A percentile compares a stretch with the other conserved stretches of the same genome.
These are phyloP conservation scores for Neodon shergylaensis DNA, from an alignment of 2,113 vertebrate genomes.

Conservation along the genomic window DNA sequence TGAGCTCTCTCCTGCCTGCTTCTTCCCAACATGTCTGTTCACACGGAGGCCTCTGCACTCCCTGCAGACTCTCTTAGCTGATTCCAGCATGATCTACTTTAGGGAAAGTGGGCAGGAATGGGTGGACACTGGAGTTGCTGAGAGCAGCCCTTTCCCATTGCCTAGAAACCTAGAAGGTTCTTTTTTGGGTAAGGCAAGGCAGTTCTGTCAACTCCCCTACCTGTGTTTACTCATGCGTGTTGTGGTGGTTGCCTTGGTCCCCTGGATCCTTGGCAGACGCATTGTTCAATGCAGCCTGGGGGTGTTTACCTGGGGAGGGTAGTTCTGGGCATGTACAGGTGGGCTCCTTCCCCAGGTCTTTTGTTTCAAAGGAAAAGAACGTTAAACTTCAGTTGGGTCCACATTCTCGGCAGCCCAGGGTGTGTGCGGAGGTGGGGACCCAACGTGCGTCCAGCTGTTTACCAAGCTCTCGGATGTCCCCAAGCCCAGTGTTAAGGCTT, in stretches of 20 bases:
- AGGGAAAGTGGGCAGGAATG: not conserved
- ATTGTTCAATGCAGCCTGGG: not conserved
- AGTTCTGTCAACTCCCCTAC: not conserved
- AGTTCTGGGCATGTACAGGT: fast-evolving
- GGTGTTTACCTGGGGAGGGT: not conserved
- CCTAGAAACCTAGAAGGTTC: conserved; percentile 15
- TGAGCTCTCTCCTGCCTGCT: not conserved
- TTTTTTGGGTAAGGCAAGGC: not conserved
- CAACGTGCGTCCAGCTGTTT: not conserved
- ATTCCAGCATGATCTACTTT: not conserved
- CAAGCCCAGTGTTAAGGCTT: not conserved
- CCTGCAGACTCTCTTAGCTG: not conserved
- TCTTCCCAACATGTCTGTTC: not conserved
- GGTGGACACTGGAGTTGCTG: not conserved
- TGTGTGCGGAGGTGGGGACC: too few relatives aligned
- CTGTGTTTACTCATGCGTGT: not conserved
- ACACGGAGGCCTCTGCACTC: not conserved
- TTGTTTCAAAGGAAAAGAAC: not conserved
- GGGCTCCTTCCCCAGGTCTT: not conserved
- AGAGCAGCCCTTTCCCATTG: not conserved
- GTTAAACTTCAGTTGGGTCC: not conserved
- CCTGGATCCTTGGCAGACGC: conserved; percentile 23
- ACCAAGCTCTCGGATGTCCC: not conserved
- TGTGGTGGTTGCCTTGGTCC: conserved; percentile 47
- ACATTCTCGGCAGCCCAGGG: not conserved